phyloP scores from a whole-genome alignment of 2,113 vertebrate species.

The Festucalex cinctus region DNA sequence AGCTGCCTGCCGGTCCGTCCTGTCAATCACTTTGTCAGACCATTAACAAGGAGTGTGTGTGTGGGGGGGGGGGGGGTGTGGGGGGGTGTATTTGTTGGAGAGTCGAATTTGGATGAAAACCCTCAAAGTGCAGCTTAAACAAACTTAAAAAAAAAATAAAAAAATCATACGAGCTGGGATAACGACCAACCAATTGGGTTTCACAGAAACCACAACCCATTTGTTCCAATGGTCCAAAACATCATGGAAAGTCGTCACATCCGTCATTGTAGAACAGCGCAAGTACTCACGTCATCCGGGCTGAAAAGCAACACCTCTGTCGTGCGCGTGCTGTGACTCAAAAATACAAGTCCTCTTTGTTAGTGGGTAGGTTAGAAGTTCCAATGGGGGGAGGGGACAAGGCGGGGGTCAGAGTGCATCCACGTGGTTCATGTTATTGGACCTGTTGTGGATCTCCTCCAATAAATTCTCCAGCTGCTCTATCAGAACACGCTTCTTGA shows the following conservation, averaged over 20 bases:
- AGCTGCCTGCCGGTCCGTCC: neutral
- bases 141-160: neutral
- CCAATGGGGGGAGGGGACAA: neutral
- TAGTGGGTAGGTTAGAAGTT: conserved; percentile 8
- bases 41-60: neutral
- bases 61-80: no score
- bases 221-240: conserved; percentile 4
- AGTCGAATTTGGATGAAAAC: neutral
- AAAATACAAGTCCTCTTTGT: conserved; percentile 9
- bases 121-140: neutral
- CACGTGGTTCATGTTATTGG: conserved; percentile 87
- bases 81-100: neutral
- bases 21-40: neutral
- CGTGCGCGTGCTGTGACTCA: neutral
- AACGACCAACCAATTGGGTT: neutral
- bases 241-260: conserved; percentile 3
- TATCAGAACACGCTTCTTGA: conserved; percentile 96
- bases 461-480: conserved; percentile 94
- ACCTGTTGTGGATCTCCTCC: conserved; percentile 89
- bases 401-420: conserved; percentile 59
- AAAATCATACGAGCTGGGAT: neutral
- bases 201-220: conserved; percentile 4
- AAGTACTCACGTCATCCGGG: conserved; percentile 11
- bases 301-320: conserved; percentile 16
- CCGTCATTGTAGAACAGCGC: neutral